Conservation (phyloP, 2,888 invertebrate genomes). For the Flexamia atlantica region DNA sequence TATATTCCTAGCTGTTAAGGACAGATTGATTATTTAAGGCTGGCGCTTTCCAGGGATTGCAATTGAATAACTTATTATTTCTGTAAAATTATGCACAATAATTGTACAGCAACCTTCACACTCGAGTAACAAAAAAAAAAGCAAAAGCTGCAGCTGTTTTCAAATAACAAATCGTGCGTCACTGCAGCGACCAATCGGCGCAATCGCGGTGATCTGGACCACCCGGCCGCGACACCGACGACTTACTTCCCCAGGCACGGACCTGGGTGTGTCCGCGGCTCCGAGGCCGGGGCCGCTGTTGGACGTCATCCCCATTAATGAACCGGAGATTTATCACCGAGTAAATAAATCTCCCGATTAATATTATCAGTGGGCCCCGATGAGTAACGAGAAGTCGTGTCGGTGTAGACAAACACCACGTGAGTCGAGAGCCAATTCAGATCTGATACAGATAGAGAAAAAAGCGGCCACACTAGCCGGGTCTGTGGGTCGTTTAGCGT, state of each 20-base stretch:
- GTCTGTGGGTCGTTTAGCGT: slow-evolving; percentile 26
- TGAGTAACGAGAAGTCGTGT: neutral
- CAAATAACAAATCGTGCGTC: neutral
- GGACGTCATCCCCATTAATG: slow-evolving; percentile 51
- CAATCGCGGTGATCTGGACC: slow-evolving; percentile 8
- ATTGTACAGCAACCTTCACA: too few relatives aligned
- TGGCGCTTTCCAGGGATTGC: too few relatives aligned
- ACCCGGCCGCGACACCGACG: slow-evolving; percentile 16
- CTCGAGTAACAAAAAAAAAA: too few relatives aligned
- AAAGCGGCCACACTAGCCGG: slow-evolving; percentile 35
- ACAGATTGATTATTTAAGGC: too few relatives aligned
- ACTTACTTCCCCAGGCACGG: slow-evolving; percentile 30
- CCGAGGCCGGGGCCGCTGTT: slow-evolving; percentile 19
- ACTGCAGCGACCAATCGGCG: neutral
- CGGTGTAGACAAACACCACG: neutral
- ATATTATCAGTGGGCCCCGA: slow-evolving; percentile 21
- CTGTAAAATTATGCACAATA: too few relatives aligned
- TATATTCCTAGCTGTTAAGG: too few relatives aligned
- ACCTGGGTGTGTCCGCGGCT: neutral
- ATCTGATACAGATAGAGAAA: slow-evolving; percentile 32
- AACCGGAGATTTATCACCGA: slow-evolving; percentile 40
- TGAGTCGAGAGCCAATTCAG: slow-evolving; percentile 28
- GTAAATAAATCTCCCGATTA: slow-evolving; percentile 54
- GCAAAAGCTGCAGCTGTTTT: neutral
- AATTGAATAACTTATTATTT: too few relatives aligned